Conservation (phyloP, 2,113 vertebrate genomes). For the Gorsachius goisagi region DNA sequence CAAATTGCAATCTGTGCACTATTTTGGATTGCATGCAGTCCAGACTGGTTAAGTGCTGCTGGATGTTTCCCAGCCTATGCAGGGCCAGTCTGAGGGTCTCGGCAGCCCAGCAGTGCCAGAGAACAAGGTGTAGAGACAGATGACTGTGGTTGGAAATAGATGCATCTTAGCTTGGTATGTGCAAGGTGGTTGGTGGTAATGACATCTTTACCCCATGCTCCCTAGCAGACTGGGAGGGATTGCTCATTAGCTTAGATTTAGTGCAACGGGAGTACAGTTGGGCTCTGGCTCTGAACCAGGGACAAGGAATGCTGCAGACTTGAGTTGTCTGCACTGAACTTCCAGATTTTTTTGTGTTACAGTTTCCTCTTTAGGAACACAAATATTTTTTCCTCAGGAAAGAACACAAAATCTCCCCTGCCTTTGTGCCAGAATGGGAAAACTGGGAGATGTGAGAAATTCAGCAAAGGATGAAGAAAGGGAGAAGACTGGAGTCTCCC, state of each 20-base stretch:
- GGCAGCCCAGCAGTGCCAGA: background rate
- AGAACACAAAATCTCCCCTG: background rate
- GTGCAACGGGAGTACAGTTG: background rate
- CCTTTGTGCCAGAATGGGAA: background rate
- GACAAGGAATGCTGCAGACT: background rate
- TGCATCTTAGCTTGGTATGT: background rate
- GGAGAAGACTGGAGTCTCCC: background rate
- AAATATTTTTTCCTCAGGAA: background rate
- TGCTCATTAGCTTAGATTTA: background rate
- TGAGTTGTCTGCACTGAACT: background rate
- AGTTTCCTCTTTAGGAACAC: background rate
- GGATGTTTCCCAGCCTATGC: background rate
- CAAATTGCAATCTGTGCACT: conserved; percentile 9
- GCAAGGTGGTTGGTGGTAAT: background rate
- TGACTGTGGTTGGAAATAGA: background rate
- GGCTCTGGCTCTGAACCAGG: background rate
- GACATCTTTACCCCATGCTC: background rate
- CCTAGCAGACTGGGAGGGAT: background rate
- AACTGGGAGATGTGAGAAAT: background rate
- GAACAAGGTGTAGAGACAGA: background rate
- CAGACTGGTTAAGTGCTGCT: background rate
- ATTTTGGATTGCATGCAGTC: background rate
- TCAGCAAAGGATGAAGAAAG: background rate
- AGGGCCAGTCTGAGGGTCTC: background rate
- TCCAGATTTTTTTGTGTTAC: background rate